These are phyloP conservation scores for Syngnathus typhle DNA, from an alignment of 2,113 vertebrate species.

Conservation along the genomic window DNA sequence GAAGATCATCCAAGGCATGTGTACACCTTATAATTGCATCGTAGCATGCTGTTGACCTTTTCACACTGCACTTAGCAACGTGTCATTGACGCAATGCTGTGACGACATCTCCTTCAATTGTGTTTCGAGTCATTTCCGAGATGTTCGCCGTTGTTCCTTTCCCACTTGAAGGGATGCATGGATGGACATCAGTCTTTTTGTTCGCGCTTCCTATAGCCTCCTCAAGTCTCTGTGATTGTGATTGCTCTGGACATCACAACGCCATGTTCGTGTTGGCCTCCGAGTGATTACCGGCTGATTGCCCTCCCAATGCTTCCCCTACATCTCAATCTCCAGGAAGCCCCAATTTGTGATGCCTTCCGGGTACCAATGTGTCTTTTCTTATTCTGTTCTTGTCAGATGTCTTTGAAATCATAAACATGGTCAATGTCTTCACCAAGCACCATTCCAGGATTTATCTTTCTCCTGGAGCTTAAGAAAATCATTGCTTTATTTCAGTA, in stretches of 20 bases:
- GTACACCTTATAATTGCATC: too few relatives aligned
- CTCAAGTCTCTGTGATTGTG: slow-evolving; percentile 39
- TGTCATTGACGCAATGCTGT: background rate
- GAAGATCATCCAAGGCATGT: too few relatives aligned
- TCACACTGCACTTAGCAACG: too few relatives aligned
- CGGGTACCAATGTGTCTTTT: background rate
- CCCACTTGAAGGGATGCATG: background rate
- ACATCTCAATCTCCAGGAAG: background rate
- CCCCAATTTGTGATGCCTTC: background rate
- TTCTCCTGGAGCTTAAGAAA: too few relatives aligned
- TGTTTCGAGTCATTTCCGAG: background rate
- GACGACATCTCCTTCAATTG: background rate
- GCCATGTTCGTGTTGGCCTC: slow-evolving; percentile 32
- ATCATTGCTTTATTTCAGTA: too few relatives aligned
- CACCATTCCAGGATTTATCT: too few relatives aligned
- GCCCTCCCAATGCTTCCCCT: slow-evolving; percentile 13
- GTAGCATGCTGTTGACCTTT: too few relatives aligned
- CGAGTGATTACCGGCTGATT: slow-evolving; percentile 37
- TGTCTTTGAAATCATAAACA: too few relatives aligned
- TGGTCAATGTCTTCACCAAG: too few relatives aligned
- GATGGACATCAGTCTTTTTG: background rate
- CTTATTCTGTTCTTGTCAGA: background rate
- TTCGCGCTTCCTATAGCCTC: background rate
- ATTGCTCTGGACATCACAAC: slow-evolving; percentile 34
- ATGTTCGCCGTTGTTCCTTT: background rate